Evolutionary conservation across 1,140 invertebrate species (phyloP).

Genomic region (Sarcophaga peregrina): DNA sequence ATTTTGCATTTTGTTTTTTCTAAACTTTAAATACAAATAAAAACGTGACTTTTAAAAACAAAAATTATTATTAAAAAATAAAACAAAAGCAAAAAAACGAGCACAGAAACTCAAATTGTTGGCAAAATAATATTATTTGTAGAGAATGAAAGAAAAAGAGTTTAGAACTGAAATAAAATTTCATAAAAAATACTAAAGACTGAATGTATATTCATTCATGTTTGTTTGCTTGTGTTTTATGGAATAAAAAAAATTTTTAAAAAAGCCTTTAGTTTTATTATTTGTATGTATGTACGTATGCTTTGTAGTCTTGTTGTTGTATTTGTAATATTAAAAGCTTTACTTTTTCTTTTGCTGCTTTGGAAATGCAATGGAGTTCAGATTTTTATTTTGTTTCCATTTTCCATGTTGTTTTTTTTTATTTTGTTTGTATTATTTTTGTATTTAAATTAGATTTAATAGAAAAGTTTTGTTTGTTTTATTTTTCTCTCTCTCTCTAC

Average conservation of each 20-base stretch:
- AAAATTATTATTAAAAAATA: neutral
- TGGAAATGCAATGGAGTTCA: too few species aligned
- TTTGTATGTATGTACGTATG: too few species aligned
- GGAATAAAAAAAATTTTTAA: neutral
- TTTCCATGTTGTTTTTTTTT: too few species aligned
- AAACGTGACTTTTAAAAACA: conserved; percentile 20
- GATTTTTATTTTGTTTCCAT: too few species aligned
- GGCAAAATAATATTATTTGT: neutral
- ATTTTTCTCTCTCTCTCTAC: neutral
- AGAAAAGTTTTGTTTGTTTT: neutral
- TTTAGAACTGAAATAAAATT: too few species aligned
- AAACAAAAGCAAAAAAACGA: neutral
- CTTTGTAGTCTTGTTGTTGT: too few species aligned
- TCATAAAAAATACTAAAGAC: too few species aligned
- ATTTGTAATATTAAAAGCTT: too few species aligned
- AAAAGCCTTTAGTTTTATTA: neutral
- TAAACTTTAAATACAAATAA: neutral
- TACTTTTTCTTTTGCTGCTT: too few species aligned
- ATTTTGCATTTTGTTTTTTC: too few species aligned
- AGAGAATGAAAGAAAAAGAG: too few species aligned
- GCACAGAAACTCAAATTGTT: neutral
- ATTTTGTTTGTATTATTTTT: neutral
- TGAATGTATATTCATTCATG: neutral
- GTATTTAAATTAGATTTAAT: conserved; percentile 18
- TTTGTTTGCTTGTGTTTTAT: neutral